phyloP scores from a whole-genome alignment of 2,888 invertebrate genomes.

The Panopea generosa region DNA sequence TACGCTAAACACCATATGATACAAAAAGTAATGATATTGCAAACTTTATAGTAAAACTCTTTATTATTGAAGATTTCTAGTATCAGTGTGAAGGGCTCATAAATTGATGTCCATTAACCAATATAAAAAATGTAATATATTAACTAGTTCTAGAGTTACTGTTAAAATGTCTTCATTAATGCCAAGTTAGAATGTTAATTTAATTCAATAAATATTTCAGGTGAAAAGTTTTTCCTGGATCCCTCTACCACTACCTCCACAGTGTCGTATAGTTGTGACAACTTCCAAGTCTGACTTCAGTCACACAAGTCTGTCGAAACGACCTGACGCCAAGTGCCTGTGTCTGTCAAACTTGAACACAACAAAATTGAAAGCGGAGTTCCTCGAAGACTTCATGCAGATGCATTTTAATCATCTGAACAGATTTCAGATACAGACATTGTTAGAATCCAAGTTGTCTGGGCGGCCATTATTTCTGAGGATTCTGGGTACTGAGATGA shows the following conservation, averaged over 20 bases:
- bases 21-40: too few species aligned
- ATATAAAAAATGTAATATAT: too few species aligned
- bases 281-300: slow-evolving; percentile 79
- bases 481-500: slow-evolving; percentile 77
- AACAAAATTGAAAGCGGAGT: slow-evolving; percentile 55
- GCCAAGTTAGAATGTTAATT: too few species aligned
- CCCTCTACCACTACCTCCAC: slow-evolving; percentile 78
- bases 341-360: slow-evolving; percentile 66
- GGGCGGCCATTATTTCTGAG: slow-evolving; percentile 75
- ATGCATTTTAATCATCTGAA: slow-evolving; percentile 68
- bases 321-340: slow-evolving; percentile 72
- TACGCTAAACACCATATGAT: too few species aligned
- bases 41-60: too few species aligned
- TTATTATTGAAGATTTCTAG: too few species aligned
- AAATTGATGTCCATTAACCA: too few species aligned
- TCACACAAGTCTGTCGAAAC: slow-evolving; percentile 67
- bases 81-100: too few species aligned
- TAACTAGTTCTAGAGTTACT: too few species aligned
- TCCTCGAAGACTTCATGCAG: slow-evolving; percentile 71
- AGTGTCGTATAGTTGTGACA: slow-evolving; percentile 79
- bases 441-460: slow-evolving; percentile 69
- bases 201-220: too few species aligned
- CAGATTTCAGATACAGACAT: slow-evolving; percentile 60
- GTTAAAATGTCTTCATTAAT: too few species aligned
- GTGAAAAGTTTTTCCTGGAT: slow-evolving; percentile 82